A percentile compares a stretch with the other conserved stretches of the same genome.
Evolutionary conservation across 1,140 invertebrate species (phyloP).

Genomic region (Zophobas morio): DNA sequence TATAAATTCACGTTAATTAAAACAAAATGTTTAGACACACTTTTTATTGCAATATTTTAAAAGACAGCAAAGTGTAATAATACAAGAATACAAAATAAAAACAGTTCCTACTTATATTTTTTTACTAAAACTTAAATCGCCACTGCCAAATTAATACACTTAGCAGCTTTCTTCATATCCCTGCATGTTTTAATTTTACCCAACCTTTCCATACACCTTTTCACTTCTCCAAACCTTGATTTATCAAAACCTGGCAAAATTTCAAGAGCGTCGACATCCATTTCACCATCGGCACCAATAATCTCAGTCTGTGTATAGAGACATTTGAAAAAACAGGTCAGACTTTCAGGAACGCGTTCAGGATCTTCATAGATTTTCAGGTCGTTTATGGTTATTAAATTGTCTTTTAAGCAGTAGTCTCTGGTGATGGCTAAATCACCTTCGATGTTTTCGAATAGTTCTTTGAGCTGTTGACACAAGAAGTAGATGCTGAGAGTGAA

Average conservation of each 20-base stretch:
- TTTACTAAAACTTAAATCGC: background rate
- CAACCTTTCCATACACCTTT: background rate
- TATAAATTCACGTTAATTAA: too few species aligned
- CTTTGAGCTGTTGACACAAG: background rate
- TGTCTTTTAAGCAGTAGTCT: conserved; percentile 5
- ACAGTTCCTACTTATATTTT: too few species aligned
- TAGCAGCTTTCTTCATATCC: background rate
- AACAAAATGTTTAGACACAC: too few species aligned
- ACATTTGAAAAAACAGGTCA: conserved; percentile 19
- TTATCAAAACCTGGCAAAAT: background rate
- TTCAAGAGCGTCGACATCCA: background rate
- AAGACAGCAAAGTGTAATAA: too few species aligned
- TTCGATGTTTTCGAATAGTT: background rate
- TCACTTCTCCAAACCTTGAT: background rate
- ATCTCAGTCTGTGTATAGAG: background rate
- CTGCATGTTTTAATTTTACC: background rate
- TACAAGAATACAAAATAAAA: too few species aligned
- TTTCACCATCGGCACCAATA: background rate
- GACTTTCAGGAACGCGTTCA: background rate
- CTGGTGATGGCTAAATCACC: background rate
- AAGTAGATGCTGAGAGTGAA: too few species aligned
- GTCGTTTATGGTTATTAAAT: background rate
- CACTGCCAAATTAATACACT: background rate
- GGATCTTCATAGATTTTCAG: background rate
- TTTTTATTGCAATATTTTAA: too few species aligned